Evolutionary conservation across 1,140 invertebrate genomes (phyloP), one percentile per base, ranked within the genome.

Genomic region (Apis florea): DNA sequence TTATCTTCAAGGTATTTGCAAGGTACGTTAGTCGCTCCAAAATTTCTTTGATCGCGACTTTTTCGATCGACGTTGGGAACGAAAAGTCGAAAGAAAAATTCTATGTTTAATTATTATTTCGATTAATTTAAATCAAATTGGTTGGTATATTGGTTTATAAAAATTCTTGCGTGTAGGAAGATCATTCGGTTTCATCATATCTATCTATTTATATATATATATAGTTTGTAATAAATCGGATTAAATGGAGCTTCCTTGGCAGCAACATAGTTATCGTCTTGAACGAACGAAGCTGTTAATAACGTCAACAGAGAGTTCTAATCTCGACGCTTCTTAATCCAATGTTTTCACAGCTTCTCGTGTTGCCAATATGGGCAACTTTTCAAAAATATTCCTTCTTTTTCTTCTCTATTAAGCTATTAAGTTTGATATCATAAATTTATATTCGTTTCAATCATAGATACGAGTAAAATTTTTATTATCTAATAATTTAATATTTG

Each of bases 251-350:
- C 59, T 24, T 72, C 49, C 5, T 40, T 47, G n/a, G 51, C 21
- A 54, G 24, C 59, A 64, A 71, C 68, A n/a, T 70, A 21, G 47
- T 70, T 56, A 61, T 53, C 56, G 47, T 47, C 49, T 79, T 58
- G 51, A 17, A 51, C 21, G 24, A 69, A 51, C 54, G 59, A 21
- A n/a, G 54, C 68, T n/a, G 40, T 58, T 79, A 54, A 53, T 79
- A 79, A 70, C 68, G 49, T 79, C 77, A 84, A 83, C 82, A 69
- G 63, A 31, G 15, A 19, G 61, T 72, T 76, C 79, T 84, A 85
- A 89, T 87, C 80, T 75, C 40, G 56, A 83, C 71, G 68, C 80
- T 72, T 85, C 88, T 87, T 89, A 84, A 89, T 87, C 79, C 82
- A 53, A 61, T 40, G 54, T 72, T 66, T 77, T 56, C 79, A 76